Evolutionary conservation across 1,140 invertebrate species (phyloP), one percentile per base, ranked within the genome.

Genomic region (Yoshiicerus persimilis): DNA sequence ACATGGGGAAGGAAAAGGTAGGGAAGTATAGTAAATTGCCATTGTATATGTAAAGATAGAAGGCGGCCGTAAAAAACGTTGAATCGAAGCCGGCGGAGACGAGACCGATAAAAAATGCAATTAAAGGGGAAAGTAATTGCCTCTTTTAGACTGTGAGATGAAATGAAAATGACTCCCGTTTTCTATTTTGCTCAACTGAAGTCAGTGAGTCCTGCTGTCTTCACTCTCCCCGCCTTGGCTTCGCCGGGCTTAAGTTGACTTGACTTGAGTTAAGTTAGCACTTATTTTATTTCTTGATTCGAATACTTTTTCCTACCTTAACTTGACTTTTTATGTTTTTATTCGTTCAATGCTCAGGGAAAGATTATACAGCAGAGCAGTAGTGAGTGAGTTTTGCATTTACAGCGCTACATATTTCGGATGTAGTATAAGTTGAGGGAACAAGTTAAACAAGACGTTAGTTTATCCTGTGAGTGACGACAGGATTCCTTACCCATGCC

Each of bases 91-190:
- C 56, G 66, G 75, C 36, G 39, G 32, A 75, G 83, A 38, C 41
- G 75, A 83, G 62, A 77, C 85, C 87, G 89, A 89, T 90, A 90
- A 90, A 90, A 90, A 90, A 88, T 88, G 89, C 87, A 90, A 90
- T 90, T 90, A 90, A 90, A 90, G 89, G 89, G 89, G 77, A 89
- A 90, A 86, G 88, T 89, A 90, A 90, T 90, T 90, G 62, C 88
- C 87, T 88, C 85, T 88, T 88, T 88, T 77, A 86, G 66, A 77
- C 70, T 88, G 34, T 88, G 84, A 88, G 86, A 88, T 88, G 84
- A 88, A 84, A 85, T 84, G 80, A 87, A 86, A 86, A 86, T 86
- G 84, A 88, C 34, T 88, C 64, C 83, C 39, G 83, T 41, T 41
- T 84, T 84, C 47, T 62, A 47, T 86, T 47, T 66, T 86, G 32